A percentile compares a stretch with the other conserved stretches of the same genome.
These are phyloP conservation scores for Crotalus tigris DNA, from an alignment of 2,113 vertebrate genomes.

Conservation along the genomic window DNA sequence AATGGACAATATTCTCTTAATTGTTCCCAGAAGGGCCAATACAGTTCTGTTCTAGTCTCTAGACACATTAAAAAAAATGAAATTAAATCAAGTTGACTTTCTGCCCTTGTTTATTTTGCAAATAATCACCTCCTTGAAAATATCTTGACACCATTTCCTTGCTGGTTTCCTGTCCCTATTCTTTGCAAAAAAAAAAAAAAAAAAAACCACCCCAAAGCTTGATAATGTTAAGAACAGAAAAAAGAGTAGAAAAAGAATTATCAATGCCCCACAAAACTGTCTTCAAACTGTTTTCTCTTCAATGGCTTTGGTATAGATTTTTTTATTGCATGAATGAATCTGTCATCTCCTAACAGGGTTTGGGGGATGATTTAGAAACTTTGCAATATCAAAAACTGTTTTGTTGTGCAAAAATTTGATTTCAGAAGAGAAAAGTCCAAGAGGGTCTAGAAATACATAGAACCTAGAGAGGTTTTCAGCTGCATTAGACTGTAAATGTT, in stretches of 20 bases:
- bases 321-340: not conserved
- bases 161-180: not conserved
- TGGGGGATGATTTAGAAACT: not conserved
- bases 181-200: not conserved
- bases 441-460: not conserved
- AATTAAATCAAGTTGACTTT: conserved; percentile 27
- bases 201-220: not conserved
- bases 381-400: not conserved
- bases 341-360: not conserved
- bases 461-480: not conserved
- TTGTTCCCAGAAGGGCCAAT: conserved; percentile 22
- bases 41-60: conserved; percentile 1
- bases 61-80: not conserved
- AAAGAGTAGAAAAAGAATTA: not conserved
- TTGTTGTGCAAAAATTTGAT: not conserved
- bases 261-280: not conserved
- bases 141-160: conserved; percentile 5
- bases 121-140: conserved; percentile 23
- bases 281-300: not conserved
- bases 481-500: not conserved
- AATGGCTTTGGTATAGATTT: not conserved
- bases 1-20: conserved; percentile 11
- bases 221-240: not conserved
- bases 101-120: conserved; percentile 5
- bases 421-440: not conserved